Evolutionary conservation across 2,888 invertebrate species (phyloP).

Genomic region (Pyrocoelia pectoralis): DNA sequence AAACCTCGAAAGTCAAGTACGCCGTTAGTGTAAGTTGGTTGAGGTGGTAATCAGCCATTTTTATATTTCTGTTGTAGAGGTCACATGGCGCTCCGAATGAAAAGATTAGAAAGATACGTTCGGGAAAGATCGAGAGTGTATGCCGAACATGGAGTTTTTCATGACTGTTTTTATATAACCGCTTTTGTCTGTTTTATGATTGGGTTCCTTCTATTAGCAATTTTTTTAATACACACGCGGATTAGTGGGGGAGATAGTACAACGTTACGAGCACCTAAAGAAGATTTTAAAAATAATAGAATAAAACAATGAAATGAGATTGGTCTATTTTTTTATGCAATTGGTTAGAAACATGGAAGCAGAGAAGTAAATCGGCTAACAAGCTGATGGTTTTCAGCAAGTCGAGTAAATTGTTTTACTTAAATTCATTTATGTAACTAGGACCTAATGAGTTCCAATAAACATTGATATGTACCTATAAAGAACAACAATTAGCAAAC

Average conservation of each 20-base stretch:
- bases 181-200: slow-evolving; percentile 1
- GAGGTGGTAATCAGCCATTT: too few relatives aligned
- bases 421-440: too few relatives aligned
- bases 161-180: background rate
- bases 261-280: background rate
- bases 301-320: background rate
- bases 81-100: background rate
- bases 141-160: background rate
- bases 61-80: background rate
- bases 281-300: background rate
- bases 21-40: background rate
- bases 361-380: too few relatives aligned
- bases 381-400: too few relatives aligned
- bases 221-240: background rate
- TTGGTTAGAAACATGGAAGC: too few relatives aligned
- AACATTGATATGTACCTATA: too few relatives aligned
- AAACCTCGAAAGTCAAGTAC: background rate
- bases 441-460: too few relatives aligned
- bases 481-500: too few relatives aligned
- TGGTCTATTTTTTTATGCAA: too few relatives aligned
- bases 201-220: background rate
- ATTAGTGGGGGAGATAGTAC: background rate
- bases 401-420: too few relatives aligned
- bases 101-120: background rate
- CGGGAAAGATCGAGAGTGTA: background rate